Percentiles rank a stretch among this genome's conserved stretches.
These are phyloP conservation scores for Bombus superbus DNA, from an alignment of 1,140 invertebrate genomes.

Conservation along the genomic window DNA sequence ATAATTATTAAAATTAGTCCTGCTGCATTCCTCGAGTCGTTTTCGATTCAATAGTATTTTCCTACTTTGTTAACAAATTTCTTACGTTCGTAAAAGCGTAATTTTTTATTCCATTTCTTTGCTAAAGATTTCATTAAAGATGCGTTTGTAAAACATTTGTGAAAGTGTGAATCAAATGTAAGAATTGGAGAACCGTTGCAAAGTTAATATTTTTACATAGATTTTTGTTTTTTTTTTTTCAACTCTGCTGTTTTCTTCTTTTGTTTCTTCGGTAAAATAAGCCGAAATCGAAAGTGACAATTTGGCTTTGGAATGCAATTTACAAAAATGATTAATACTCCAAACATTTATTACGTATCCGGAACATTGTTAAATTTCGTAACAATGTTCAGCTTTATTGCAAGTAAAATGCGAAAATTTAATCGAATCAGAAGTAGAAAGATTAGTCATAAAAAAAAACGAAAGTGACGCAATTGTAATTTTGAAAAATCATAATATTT, in stretches of 20 bases:
- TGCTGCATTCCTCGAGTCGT: neutral
- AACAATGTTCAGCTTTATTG: neutral
- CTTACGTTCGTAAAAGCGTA: too few species aligned
- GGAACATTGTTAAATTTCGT: neutral
- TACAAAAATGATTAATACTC: neutral
- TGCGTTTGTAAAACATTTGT: too few species aligned
- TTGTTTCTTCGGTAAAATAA: too few species aligned
- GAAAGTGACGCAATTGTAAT: neutral
- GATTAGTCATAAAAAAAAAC: too few species aligned
- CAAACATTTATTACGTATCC: too few species aligned
- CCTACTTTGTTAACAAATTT: too few species aligned
- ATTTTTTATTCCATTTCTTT: too few species aligned
- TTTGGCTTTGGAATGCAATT: neutral
- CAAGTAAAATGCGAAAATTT: too few species aligned
- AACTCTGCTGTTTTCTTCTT: neutral
- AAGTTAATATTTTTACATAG: neutral
- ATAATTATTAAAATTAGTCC: neutral
- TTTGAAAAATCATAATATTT: neutral
- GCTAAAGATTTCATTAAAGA: neutral
- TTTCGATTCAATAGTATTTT: neutral
- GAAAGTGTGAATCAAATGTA: too few species aligned
- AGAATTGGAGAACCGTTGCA: too few species aligned
- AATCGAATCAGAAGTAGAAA: too few species aligned
- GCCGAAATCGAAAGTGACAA: neutral
- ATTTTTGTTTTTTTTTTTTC: neutral